Percentiles rank a stretch among this genome's conserved stretches.
Conservation (phyloP, 2,888 invertebrate genomes). For the Elysia crispata region DNA sequence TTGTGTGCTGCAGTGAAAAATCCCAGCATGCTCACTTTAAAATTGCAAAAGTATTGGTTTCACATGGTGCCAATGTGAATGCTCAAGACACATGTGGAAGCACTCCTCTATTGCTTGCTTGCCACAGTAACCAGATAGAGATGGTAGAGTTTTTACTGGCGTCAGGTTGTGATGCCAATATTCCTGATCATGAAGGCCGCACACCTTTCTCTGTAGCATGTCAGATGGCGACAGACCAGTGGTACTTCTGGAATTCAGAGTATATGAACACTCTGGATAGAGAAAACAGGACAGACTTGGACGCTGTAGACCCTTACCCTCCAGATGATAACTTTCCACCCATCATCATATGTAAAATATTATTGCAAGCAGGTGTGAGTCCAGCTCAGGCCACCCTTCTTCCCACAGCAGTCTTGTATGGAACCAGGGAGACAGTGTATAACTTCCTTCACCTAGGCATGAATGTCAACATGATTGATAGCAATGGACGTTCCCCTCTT, state of each 20-base stretch:
- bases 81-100: slow-evolving; percentile 30
- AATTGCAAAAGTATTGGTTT: slow-evolving; percentile 34
- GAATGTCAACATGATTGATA: slow-evolving; percentile 72
- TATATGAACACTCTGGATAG: slow-evolving; percentile 24
- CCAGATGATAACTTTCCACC: slow-evolving; percentile 64
- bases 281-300: slow-evolving; percentile 20
- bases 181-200: slow-evolving; percentile 64
- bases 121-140: slow-evolving; percentile 30
- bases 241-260: slow-evolving; percentile 69
- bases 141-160: slow-evolving; percentile 45
- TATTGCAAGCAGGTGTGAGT: slow-evolving; percentile 66
- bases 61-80: slow-evolving; percentile 29
- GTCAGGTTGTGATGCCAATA: slow-evolving; percentile 64
- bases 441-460: slow-evolving; percentile 68
- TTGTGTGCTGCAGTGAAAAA: slow-evolving; percentile 32
- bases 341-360: slow-evolving; percentile 64
- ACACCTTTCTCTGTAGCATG: slow-evolving; percentile 68
- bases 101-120: slow-evolving; percentile 35
- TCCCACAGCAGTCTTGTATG: slow-evolving; percentile 68
- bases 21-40: background rate
- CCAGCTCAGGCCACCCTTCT: slow-evolving; percentile 67
- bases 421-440: slow-evolving; percentile 61
- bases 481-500: slow-evolving; percentile 68
- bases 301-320: background rate
- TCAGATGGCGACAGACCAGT: slow-evolving; percentile 66